Evolutionary conservation across 2,797 vertebrate genomes (phyloP).

Genomic region (Denticeps clupeoides): DNA sequence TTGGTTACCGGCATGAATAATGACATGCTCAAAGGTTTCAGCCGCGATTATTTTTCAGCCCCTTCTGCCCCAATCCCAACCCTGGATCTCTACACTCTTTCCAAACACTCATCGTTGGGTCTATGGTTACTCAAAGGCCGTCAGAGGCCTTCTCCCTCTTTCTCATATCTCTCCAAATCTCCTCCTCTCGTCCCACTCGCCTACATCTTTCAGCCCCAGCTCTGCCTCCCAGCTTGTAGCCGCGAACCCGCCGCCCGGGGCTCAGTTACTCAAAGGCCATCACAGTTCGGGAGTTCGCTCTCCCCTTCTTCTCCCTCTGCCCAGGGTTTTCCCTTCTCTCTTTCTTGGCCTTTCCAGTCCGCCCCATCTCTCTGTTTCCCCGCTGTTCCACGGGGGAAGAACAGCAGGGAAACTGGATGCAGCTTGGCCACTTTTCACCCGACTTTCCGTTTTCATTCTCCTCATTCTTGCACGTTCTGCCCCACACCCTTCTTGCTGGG

Average conservation of each 20-base stretch:
- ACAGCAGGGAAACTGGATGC: no score
- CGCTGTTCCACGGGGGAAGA: no score
- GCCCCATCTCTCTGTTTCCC: no score
- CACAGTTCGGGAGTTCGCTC: background rate
- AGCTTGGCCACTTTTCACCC: no score
- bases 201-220: background rate
- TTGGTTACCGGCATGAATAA: no score
- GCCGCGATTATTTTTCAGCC: no score
- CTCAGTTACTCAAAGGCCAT: slow-evolving; percentile 5
- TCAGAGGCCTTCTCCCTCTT: background rate
- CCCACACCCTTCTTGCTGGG: slow-evolving; percentile 20
- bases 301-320: slow-evolving; percentile 6
- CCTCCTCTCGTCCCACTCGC: background rate
- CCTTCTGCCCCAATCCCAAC: no score
- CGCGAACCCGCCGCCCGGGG: background rate
- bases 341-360: background rate
- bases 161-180: background rate
- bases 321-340: background rate
- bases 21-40: no score
- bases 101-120: no score
- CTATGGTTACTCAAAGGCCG: no score
- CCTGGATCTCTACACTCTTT: no score
- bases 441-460: slow-evolving; percentile 7
- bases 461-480: slow-evolving; percentile 9
- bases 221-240: slow-evolving; percentile 1